A percentile compares a stretch with the other conserved stretches of the same genome.
These are phyloP conservation scores for Elysia crispata DNA, from an alignment of 2,888 invertebrate genomes.

Conservation along the genomic window DNA sequence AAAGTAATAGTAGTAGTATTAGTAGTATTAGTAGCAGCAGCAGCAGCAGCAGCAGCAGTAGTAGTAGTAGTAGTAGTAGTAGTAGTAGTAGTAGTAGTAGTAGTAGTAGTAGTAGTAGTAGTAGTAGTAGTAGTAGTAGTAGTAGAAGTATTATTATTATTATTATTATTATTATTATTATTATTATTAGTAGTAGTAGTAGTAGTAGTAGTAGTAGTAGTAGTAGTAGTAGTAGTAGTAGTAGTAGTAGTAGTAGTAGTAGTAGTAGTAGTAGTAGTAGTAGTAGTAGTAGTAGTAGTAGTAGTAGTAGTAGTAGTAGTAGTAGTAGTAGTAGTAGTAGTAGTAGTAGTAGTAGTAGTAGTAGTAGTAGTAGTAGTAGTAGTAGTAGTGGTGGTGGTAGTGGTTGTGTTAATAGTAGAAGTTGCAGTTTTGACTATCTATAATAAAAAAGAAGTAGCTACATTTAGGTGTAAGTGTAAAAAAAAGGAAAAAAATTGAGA, in stretches of 20 bases:
- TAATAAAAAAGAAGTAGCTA: not conserved
- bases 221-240: not conserved
- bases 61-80: conserved; percentile 19
- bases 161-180: not conserved
- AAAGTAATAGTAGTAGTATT: not conserved
- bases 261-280: not conserved
- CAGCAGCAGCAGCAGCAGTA: not conserved
- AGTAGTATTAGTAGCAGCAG: conserved; percentile 5
- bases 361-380: conserved; percentile 1
- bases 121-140: not conserved
- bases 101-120: conserved; percentile 10
- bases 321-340: conserved; percentile 9
- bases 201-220: not conserved
- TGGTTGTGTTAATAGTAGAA: too few relatives aligned
- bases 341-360: not conserved
- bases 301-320: not conserved
- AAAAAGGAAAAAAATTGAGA: too few relatives aligned
- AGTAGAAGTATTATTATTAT: not conserved
- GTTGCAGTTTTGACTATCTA: not conserved
- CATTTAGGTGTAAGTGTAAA: not conserved
- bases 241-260: not conserved
- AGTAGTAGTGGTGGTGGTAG: not conserved
- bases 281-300: too few relatives aligned
- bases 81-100: conserved; percentile 25
- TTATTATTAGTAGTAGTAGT: too few relatives aligned